A percentile compares a stretch with the other conserved stretches of the same genome.
These are phyloP conservation scores for Pterocles burchelli DNA, from an alignment of 2,113 vertebrate species.

Conservation along the genomic window DNA sequence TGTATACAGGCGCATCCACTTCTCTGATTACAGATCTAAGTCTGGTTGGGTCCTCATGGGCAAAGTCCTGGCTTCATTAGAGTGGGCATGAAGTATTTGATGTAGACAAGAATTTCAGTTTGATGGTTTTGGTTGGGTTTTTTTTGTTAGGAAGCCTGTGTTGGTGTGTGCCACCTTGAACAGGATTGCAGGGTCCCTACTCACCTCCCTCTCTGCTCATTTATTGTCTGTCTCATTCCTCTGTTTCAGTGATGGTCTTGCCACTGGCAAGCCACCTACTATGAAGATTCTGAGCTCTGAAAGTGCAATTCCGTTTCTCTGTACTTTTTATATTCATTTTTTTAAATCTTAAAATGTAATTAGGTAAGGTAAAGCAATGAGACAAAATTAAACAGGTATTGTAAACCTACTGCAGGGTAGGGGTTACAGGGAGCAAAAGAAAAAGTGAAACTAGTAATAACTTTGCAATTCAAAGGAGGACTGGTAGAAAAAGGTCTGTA, in stretches of 20 bases:
- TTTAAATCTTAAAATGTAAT: background rate
- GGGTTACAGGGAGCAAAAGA: background rate
- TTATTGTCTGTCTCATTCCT: background rate
- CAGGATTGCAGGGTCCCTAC: background rate
- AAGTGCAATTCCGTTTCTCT: background rate
- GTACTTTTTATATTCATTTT: background rate
- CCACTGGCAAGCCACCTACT: background rate
- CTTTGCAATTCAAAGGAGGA: background rate
- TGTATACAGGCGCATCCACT: background rate
- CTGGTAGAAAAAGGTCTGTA: background rate
- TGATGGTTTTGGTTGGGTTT: no score
- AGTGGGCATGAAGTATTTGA: background rate
- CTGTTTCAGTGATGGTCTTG: background rate
- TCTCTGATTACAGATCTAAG: background rate
- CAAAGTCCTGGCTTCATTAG: background rate
- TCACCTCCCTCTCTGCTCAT: background rate
- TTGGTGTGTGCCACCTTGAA: background rate
- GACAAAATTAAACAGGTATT: background rate
- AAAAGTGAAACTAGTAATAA: background rate
- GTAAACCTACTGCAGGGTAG: background rate
- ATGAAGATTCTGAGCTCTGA: background rate
- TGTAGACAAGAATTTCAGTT: background rate
- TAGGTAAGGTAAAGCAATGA: background rate
- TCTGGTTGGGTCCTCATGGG: background rate
- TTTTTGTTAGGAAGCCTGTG: background rate